A percentile compares a stretch with the other conserved stretches of the same genome.
phyloP scores from a whole-genome alignment of 2,888 invertebrate genomes.

The Pantelozetes paolii region DNA sequence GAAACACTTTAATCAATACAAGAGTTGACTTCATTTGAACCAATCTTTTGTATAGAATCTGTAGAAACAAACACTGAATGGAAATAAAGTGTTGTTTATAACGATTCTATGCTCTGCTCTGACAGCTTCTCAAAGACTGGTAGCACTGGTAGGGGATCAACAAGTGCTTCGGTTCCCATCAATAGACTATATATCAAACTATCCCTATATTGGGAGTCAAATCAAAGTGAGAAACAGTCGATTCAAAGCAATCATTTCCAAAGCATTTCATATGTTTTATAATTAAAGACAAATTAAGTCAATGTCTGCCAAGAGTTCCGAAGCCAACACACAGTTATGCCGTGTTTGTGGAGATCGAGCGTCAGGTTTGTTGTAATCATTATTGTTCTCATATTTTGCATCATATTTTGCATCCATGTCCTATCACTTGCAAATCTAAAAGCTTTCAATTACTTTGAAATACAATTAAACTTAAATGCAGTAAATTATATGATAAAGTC shows the following conservation, averaged over 20 bases:
- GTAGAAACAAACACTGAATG: no score
- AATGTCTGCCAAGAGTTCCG: no score
- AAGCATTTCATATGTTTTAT: neutral
- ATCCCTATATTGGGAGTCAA: neutral
- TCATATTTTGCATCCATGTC: no score
- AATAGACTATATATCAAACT: neutral
- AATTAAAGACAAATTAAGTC: no score
- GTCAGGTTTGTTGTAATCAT: constrained; percentile 57
- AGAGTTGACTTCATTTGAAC: neutral
- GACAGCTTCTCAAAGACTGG: constrained; percentile 1
- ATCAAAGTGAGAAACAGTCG: constrained; percentile 13
- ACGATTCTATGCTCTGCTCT: neutral
- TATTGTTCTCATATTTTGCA: neutral
- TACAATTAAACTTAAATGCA: no score
- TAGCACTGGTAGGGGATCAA: neutral
- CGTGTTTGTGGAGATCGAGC: constrained; percentile 55
- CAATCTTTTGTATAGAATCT: neutral
- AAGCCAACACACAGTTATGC: constrained; percentile 48
- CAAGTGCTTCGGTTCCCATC: constrained; percentile 22
- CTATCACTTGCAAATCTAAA: no score
- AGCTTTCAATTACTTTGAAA: no score
- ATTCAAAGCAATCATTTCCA: neutral
- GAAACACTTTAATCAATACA: neutral
- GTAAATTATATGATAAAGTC: no score
- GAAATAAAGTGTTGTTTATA: neutral